Evolutionary conservation across 1,140 invertebrate genomes (phyloP), one percentile per base, ranked within the genome.

Genomic region (Luehdorfia chinensis): DNA sequence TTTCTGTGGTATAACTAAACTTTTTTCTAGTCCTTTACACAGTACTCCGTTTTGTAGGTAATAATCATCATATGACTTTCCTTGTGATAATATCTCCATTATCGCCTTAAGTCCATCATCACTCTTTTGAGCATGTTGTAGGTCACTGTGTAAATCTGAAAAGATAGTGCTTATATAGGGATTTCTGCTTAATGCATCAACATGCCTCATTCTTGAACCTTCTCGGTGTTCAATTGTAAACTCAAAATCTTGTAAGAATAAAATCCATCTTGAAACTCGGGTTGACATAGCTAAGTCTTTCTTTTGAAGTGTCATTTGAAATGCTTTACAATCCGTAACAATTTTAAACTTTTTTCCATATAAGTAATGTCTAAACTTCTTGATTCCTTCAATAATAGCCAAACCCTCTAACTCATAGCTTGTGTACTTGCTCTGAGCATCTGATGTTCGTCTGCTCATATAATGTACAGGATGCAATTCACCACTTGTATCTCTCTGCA

Each of bases 331-430:
- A 51, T 76, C 78, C 11, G 67, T 78, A 14, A 75, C 57, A n/a
- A 89, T 81, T 44, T 83, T 74, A 48, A 88, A 88, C 7, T 78
- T 39, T 41, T 59, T 59, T 5, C 64, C 64, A 31, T 23, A 39
- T 0, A 88, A 37, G 33, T 88, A 88, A 11, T 56, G 14, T 9
- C 75, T 18, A 54, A 85, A 84, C 33, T 75, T 76, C 31, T 80
- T 72, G 0, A 87, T 21, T 0, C 69, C 64, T 50, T 62, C 52
- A 8, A 83, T 52, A 2, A 85, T 46, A 2, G 84, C 79, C 9
- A 87, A 45, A 0, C 61, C 53, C 43, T 85, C 77, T 8, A 84
- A 36, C 25, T 84, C 70, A 53, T 83, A 84, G 45, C 67, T 63
- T 2, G 52, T 47, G 41, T 87, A 90, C 14, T 74, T 75, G 2